Conservation (phyloP, 2,113 vertebrate species). For the Zingel zingel region DNA sequence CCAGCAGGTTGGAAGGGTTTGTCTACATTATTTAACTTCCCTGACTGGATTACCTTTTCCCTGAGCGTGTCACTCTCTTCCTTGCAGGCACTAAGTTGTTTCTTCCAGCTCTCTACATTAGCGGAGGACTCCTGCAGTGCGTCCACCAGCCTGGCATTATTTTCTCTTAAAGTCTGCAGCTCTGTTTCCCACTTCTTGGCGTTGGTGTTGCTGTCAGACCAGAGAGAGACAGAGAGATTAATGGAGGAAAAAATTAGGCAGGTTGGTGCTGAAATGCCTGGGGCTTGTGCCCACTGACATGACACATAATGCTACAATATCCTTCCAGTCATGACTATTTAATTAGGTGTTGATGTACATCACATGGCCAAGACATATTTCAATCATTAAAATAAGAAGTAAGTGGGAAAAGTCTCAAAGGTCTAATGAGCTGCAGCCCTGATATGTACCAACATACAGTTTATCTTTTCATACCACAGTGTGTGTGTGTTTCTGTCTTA, state of each 20-base stretch:
- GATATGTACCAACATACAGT: not conserved
- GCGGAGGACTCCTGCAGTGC: slow-evolving; percentile 92
- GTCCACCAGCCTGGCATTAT: slow-evolving; percentile 89
- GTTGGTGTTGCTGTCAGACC: slow-evolving; percentile 87
- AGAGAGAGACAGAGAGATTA: slow-evolving; percentile 25
- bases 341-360: slow-evolving; percentile 29
- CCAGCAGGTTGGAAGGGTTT: not conserved
- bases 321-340: slow-evolving; percentile 39
- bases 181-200: slow-evolving; percentile 97
- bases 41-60: slow-evolving; percentile 85
- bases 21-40: slow-evolving; percentile 25
- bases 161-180: slow-evolving; percentile 93
- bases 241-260: slow-evolving; percentile 29
- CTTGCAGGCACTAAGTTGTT: slow-evolving; percentile 90
- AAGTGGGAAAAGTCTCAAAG: slow-evolving; percentile 13
- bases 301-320: slow-evolving; percentile 33
- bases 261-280: slow-evolving; percentile 37
- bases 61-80: slow-evolving; percentile 92
- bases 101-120: slow-evolving; percentile 95
- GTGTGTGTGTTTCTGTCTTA: slow-evolving; percentile 24
- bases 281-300: slow-evolving; percentile 27
- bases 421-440: slow-evolving; percentile 16
- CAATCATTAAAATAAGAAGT: slow-evolving; percentile 1
- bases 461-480: slow-evolving; percentile 1
- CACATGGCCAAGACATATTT: slow-evolving; percentile 23